Evolutionary conservation across 2,888 invertebrate genomes (phyloP).

Genomic region (Hermaeophaga mercurialis): DNA sequence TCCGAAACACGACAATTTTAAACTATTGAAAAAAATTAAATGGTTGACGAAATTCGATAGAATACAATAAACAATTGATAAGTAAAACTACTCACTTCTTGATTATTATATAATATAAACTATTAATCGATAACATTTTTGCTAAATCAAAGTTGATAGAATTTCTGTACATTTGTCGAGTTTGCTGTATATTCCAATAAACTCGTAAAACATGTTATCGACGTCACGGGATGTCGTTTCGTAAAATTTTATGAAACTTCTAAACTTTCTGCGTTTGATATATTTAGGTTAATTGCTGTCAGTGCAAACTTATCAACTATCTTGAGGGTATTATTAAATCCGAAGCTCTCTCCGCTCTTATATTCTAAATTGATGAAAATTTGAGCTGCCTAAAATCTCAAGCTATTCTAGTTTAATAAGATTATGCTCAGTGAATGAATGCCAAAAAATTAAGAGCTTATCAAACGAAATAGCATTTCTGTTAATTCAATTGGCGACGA

Average conservation of each 20-base stretch:
- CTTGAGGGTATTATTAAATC: conserved; percentile 21
- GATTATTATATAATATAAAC: no score
- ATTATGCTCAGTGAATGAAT: not conserved
- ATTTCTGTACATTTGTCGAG: no score
- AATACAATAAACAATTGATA: no score
- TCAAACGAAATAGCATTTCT: conserved; percentile 1
- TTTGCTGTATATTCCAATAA: no score
- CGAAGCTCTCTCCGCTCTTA: not conserved
- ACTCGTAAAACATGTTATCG: not conserved
- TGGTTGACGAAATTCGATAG: no score
- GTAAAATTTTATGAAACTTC: not conserved
- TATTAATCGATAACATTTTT: no score
- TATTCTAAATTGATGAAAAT: conserved; percentile 15
- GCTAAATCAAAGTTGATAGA: no score
- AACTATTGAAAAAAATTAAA: no score
- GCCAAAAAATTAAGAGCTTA: not conserved
- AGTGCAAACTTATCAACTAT: conserved; percentile 19
- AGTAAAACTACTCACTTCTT: no score
- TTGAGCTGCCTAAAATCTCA: conserved; percentile 12
- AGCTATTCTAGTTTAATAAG: conserved; percentile 7
- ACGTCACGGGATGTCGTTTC: not conserved
- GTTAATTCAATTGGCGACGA: not conserved
- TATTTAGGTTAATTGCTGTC: conserved; percentile 24
- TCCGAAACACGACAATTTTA: no score
- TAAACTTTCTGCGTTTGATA: conserved; percentile 16